A percentile compares a stretch with the other conserved stretches of the same genome.
phyloP scores from a whole-genome alignment of 1,140 invertebrate species.

The Apis florea region DNA sequence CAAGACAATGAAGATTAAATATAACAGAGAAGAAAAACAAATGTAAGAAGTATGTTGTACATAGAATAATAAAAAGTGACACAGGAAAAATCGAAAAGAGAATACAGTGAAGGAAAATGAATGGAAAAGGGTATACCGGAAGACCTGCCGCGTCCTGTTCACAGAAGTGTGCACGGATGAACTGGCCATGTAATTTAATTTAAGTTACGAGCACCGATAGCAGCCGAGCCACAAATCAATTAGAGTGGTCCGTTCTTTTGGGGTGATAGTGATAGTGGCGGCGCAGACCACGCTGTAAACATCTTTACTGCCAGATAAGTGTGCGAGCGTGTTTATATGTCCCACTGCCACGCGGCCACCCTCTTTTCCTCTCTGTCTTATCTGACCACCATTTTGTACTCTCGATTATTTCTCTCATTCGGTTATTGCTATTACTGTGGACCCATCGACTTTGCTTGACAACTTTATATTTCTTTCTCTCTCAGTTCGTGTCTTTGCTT shows the following conservation, averaged over 20 bases:
- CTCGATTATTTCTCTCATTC: slow-evolving; percentile 69
- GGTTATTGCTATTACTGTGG: slow-evolving; percentile 56
- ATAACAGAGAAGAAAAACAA: neutral
- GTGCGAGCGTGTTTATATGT: slow-evolving; percentile 36
- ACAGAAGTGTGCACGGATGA: slow-evolving; percentile 52
- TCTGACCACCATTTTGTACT: slow-evolving; percentile 72
- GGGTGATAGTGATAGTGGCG: slow-evolving; percentile 72
- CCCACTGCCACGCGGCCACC: slow-evolving; percentile 25
- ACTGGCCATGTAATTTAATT: slow-evolving; percentile 75
- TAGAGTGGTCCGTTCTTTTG: slow-evolving; percentile 72
- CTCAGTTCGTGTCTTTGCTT: no score
- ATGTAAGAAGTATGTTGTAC: no score
- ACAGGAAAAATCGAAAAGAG: neutral
- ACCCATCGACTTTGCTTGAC: neutral
- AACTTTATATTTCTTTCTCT: neutral
- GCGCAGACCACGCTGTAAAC: slow-evolving; percentile 74
- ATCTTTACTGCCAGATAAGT: slow-evolving; percentile 78
- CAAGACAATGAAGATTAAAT: no score
- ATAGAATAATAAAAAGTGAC: no score
- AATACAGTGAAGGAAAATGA: neutral
- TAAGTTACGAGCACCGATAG: slow-evolving; percentile 75
- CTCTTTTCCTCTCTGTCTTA: slow-evolving; percentile 43
- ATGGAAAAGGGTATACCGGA: neutral
- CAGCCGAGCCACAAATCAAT: slow-evolving; percentile 76
- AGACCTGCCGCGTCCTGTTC: slow-evolving; percentile 48